phyloP scores from a whole-genome alignment of 2,888 invertebrate genomes.

The Melipona bicolor region DNA sequence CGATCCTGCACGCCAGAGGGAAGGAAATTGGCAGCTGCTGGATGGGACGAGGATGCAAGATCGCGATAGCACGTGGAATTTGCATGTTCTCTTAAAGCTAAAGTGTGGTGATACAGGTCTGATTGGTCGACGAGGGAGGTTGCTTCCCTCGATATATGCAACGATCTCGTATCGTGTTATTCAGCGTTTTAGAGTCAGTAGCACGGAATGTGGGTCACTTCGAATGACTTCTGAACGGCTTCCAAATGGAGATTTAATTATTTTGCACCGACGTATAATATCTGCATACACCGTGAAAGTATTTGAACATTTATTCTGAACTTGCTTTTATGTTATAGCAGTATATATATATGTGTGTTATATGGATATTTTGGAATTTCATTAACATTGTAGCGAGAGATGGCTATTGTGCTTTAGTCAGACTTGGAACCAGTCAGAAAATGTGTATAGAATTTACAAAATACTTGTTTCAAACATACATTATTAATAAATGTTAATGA shows the following conservation, averaged over 20 bases:
- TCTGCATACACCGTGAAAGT: background rate
- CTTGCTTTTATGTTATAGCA: too few relatives aligned
- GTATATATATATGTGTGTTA: too few relatives aligned
- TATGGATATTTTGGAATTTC: too few relatives aligned
- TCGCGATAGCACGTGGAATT: constrained; percentile 53
- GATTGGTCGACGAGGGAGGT: constrained; percentile 28
- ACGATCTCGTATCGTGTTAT: constrained; percentile 17
- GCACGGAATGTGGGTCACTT: constrained; percentile 22
- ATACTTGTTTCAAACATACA: too few relatives aligned
- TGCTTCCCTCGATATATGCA: background rate
- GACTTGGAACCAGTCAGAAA: too few relatives aligned
- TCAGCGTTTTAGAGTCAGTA: background rate
- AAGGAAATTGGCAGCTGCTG: constrained; percentile 52
- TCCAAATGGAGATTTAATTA: constrained; percentile 16
- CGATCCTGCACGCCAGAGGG: constrained; percentile 37
- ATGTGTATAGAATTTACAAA: too few relatives aligned
- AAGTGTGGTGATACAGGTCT: constrained; percentile 1
- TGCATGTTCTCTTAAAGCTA: constrained; percentile 22
- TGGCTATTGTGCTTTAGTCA: too few relatives aligned
- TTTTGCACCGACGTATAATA: background rate
- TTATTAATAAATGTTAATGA: too few relatives aligned
- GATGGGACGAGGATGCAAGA: constrained; percentile 27
- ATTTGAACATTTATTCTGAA: background rate
- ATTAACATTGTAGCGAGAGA: too few relatives aligned
- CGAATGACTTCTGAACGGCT: background rate